Evolutionary conservation across 2,113 vertebrate species (phyloP), one percentile per base, ranked within the genome.

Genomic region (Protobothrops mucrosquamatus): DNA sequence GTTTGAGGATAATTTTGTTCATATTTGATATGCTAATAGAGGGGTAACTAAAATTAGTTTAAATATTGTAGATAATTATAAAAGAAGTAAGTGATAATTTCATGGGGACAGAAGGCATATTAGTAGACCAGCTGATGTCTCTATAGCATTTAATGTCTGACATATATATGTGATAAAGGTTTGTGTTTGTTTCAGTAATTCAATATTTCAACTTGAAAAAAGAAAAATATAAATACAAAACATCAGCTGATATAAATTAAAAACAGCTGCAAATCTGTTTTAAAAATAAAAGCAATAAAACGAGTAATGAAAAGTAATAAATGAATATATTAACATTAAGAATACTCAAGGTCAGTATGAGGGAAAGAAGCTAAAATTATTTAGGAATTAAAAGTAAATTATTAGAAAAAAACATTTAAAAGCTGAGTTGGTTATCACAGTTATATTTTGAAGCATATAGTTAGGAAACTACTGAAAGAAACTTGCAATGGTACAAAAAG

Each of bases 271-370:
- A n/a, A 23, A 86, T 85, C 24, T 24, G 8, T 51, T 91, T 12
- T 39, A 85, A 56, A 81, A 81, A 81, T 81, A 81, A 81, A 81
- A 46, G 5, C 18, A 74, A 22, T 74, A 39, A 81, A 81, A 39
- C 20, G 39, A 43, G 74, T 43, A 81, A 81, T 81, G 34, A 81
- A 81, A 43, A 81, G 74, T 81, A 81, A 81, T 81, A 81, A 3
- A 81, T 81, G 22, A 81, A 81, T 81, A 43, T 43, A 81, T 81
- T 81, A 43, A 39, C 22, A 12, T 57, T 56, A 15, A 26, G 12
- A 34, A 56, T 46, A 86, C 29, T 54, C n/a, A 0, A 93, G 92
- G 64, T 95, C 94, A 95, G 93, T 95, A 93, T 95, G 94, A 81
- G 8, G 48, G 92, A 94, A 54, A 92, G 86, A 94, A 86, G 11